phyloP scores from a whole-genome alignment of 1,140 invertebrate species.

The Bombus vancouverensis region DNA sequence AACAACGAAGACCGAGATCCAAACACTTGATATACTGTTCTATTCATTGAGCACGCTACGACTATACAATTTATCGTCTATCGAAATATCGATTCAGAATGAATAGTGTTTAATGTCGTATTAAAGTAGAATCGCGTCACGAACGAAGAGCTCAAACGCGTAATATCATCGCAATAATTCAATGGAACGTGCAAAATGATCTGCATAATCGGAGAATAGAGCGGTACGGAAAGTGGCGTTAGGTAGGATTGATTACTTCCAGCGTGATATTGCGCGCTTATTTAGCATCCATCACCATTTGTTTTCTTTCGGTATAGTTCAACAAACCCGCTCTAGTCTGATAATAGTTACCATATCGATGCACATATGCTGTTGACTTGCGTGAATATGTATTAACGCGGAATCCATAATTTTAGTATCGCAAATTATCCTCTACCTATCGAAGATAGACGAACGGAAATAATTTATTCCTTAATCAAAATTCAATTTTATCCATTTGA shows the following conservation, averaged over 20 bases:
- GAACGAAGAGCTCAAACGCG: background rate
- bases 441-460: background rate
- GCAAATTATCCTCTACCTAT: background rate
- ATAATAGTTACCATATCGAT: background rate
- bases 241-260: background rate
- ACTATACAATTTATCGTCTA: background rate
- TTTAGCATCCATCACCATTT: background rate
- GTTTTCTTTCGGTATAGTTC: background rate
- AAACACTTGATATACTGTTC: background rate
- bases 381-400: background rate
- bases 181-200: conserved; percentile 14
- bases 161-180: conserved; percentile 30
- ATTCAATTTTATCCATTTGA: background rate
- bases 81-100: conserved; percentile 10
- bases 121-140: conserved; percentile 37
- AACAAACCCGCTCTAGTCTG: background rate
- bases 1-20: background rate
- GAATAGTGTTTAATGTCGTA: background rate
- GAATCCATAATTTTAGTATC: background rate
- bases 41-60: background rate
- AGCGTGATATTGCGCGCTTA: background rate
- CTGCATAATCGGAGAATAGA: background rate
- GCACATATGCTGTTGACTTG: background rate
- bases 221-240: background rate
- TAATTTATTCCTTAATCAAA: background rate